Conservation (phyloP, 92 coral and sea anemone species). For the Virgularia gustaviana region DNA sequence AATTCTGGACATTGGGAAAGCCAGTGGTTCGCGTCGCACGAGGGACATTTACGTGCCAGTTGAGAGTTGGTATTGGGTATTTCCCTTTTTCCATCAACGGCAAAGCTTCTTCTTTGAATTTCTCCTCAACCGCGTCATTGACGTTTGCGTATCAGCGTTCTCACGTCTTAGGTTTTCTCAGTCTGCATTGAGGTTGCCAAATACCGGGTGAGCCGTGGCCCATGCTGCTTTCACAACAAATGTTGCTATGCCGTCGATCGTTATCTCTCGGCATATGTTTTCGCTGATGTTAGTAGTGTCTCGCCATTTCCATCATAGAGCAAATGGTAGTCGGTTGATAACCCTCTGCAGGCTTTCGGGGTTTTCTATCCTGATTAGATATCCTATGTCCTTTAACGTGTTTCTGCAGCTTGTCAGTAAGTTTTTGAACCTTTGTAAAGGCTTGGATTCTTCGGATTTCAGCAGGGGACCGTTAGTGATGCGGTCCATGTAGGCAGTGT, state of each 20-base stretch:
- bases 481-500: conserved; percentile 23
- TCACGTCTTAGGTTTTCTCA: background rate
- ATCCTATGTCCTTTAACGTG: conserved; percentile 14
- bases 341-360: conserved; percentile 17
- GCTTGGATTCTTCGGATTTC: background rate
- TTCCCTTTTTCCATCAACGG: too few species aligned
- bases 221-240: conserved; percentile 49
- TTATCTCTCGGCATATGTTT: conserved; percentile 1
- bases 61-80: too few species aligned
- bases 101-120: too few species aligned
- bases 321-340: conserved; percentile 12
- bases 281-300: conserved; percentile 2
- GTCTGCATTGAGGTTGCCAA: conserved; percentile 41
- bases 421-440: background rate
- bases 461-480: conserved; percentile 4
- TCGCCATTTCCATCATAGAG: conserved; percentile 16
- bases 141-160: background rate
- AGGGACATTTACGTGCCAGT: too few species aligned
- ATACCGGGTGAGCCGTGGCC: conserved; percentile 4
- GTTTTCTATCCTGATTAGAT: conserved; percentile 10
- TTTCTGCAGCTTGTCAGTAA: conserved; percentile 21
- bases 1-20: conserved; percentile 9
- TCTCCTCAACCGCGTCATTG: too few species aligned
- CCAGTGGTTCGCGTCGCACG: conserved; percentile 23
- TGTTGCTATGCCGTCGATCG: conserved; percentile 13